A percentile compares a stretch with the other conserved stretches of the same genome.
Evolutionary conservation across 1,140 invertebrate genomes (phyloP).

Genomic region (Temnothorax nylanderi): DNA sequence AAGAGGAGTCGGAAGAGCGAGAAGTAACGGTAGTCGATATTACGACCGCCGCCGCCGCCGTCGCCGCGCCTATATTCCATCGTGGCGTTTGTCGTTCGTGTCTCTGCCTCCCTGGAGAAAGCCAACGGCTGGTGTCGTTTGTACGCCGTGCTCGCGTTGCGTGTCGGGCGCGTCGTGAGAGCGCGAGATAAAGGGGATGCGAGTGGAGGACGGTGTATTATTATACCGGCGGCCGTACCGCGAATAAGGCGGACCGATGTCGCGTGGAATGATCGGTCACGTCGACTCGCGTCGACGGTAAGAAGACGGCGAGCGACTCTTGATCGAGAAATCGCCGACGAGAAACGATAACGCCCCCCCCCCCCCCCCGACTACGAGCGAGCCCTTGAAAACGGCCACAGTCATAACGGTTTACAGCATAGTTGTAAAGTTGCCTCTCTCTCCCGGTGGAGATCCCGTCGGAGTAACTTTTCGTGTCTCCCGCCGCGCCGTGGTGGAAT

Average conservation of each 20-base stretch:
- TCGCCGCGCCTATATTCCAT: slow-evolving; percentile 70
- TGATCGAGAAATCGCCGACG: neutral
- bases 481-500: neutral
- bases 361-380: neutral
- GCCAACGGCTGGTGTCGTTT: slow-evolving; percentile 47
- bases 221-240: neutral
- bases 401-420: slow-evolving; percentile 36
- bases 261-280: too few species aligned
- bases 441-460: neutral
- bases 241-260: neutral
- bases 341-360: neutral
- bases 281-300: neutral
- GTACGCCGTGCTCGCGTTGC: slow-evolving; percentile 15
- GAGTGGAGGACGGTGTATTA: neutral
- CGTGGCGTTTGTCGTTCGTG: slow-evolving; percentile 50
- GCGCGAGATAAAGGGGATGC: slow-evolving; percentile 15
- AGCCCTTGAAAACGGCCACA: slow-evolving; percentile 42
- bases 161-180: slow-evolving; percentile 32
- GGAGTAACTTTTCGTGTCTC: slow-evolving; percentile 55
- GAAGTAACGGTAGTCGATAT: slow-evolving; percentile 74
- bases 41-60: slow-evolving; percentile 50
- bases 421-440: slow-evolving; percentile 35
- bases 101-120: slow-evolving; percentile 56
- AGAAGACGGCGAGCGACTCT: neutral
- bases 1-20: slow-evolving; percentile 57